These are phyloP conservation scores for Spatulosminthurus flaviceps DNA, from an alignment of 2,888 invertebrate genomes.

Conservation along the genomic window DNA sequence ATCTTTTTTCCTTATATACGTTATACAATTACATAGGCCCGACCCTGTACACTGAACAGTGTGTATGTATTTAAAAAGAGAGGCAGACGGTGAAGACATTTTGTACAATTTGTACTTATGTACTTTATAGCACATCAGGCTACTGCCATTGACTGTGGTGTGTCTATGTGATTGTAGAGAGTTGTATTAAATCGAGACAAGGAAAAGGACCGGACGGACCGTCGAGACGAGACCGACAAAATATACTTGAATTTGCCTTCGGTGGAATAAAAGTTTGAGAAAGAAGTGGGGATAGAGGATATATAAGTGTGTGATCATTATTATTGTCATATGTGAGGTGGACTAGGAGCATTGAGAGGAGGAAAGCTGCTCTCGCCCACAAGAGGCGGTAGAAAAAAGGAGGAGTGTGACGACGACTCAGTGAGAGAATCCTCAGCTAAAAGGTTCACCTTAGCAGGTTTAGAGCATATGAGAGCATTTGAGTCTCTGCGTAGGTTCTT, in stretches of 20 bases:
- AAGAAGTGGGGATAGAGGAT: neutral
- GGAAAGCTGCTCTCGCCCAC: conserved; percentile 13
- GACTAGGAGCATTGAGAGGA: conserved; percentile 4
- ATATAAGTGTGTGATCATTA: neutral
- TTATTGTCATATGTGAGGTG: conserved; percentile 10
- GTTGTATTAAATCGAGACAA: neutral
- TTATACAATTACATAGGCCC: too few relatives aligned
- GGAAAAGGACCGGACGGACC: neutral
- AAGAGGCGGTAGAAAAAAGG: conserved; percentile 19
- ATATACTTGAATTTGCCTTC: neutral
- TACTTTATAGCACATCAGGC: too few relatives aligned
- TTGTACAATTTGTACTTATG: too few relatives aligned
- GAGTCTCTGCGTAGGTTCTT: conserved; percentile 18
- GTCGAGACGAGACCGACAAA: neutral
- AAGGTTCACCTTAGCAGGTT: neutral
- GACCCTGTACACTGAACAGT: too few relatives aligned
- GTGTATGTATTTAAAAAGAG: too few relatives aligned
- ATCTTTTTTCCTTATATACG: too few relatives aligned
- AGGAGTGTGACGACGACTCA: conserved; percentile 34
- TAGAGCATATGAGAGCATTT: neutral
- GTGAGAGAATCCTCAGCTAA: neutral
- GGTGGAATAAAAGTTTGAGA: conserved; percentile 8
- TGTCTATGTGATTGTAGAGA: neutral
- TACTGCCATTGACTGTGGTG: neutral
- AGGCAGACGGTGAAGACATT: too few relatives aligned